Base-by-base conservation (phyloP, 2,113 vertebrate genomes). In the Macaca mulatta region DNA sequence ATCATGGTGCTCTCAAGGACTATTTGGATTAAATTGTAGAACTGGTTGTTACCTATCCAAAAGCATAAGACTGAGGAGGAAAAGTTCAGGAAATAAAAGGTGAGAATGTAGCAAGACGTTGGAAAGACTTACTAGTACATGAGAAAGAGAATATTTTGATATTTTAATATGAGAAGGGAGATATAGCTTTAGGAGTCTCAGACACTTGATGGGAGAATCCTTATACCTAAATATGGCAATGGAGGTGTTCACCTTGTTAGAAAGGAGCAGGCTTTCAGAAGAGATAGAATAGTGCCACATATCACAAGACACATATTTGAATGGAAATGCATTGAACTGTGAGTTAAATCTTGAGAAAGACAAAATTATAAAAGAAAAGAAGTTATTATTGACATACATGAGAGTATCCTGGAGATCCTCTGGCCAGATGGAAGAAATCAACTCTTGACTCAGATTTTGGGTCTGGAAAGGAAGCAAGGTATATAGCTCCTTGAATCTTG, bases 291-390 rank as follows among this genome's bases (percentile, higher is more conserved):
- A 59, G 5, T 89, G 52, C 13, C 45, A 5, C 9, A 1, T 59
- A 50, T 59, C 61, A 91, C 18, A 95, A 67, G 55, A 78, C n/a
- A 95, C 80, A 81, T 35, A 6, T 43, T 72, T 86, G 10, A 82
- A 74, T 38, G 10, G 18, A 81, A 27, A 64, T 64, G 5, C 11
- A 91, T 40, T 96, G 85, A 93, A 8, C 27, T 89, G 8, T 89
- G 35, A 95, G 23, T 79, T 81, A 87, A 86, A 84, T 86, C 45
- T 93, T 57, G 30, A 92, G 52, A 93, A 82, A 79, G 16, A 27
- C 52, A 79, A 75, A 91, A 20, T 6, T 64, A 40, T 70, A 69
- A 92, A 83, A 91, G 48, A 67, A 96, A 77, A 72, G 16, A 89
- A 95, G 20, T 40, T 80, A 35, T 20, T 86, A 30, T 30, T 94